Evolutionary conservation across 2,797 vertebrate species (phyloP), one percentile per base, ranked within the genome.

Genomic region (Syngnathus rostellatus): DNA sequence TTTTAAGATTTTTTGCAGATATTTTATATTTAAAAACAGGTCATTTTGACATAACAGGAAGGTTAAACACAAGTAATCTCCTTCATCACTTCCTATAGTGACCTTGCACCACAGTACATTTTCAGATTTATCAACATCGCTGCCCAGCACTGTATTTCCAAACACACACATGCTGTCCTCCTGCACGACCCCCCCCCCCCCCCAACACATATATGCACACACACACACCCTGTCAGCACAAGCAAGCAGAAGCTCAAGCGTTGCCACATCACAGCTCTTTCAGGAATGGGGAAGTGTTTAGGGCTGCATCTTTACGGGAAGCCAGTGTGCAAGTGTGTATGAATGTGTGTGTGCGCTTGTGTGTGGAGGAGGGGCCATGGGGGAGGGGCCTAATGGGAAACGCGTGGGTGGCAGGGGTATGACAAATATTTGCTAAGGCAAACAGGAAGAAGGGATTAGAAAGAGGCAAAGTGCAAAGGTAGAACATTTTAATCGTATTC

Each of bases 211-310:
- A 64, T 62, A 38, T 37, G 41, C n/a, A 16, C 48, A 39, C n/a
- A 14, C 38, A 14, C 38, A 23, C 54, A 37, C 21, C 3, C 50
- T 57, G 46, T 64, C 68, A 50, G 68, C 40, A 66, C 67, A 8
- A 72, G 79, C 81, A 85, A 86, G 87, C 85, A 78, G 76, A 81
- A 83, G 85, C 80, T 72, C 19, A 75, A 84, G 80, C 21, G 43
- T 86, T 88, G 77, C 85, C 87, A 87, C 87, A 90, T 83, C 84
- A 72, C n/a, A 75, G 72, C 80, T 74, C 75, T 82, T 72, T 65
- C 73, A 74, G 87, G 90, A 91, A 91, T 91, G 91, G 89, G 90
- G 91, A 91, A 91, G 86, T 86, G 82, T 81, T 84, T 77, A 77
- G 87, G 76, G 80, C 78, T 39, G 81, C 63, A 68, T 75, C 79